Conservation (phyloP, 2,797 vertebrate species). For the Chiloscyllium punctatum region DNA sequence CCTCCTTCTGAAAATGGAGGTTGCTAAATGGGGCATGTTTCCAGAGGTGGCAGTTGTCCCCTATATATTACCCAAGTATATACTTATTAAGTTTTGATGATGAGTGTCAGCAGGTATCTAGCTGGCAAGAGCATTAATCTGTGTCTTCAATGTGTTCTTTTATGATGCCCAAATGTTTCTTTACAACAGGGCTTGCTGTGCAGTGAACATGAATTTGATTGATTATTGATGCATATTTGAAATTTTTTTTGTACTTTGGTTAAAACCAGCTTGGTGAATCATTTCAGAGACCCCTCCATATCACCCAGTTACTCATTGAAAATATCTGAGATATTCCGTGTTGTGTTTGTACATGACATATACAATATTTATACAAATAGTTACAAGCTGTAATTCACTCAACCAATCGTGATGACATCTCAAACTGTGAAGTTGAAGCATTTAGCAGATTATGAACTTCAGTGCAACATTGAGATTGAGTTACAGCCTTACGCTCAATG, state of each 20-base stretch:
- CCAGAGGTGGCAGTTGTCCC: background rate
- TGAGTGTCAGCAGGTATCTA: background rate
- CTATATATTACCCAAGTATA: background rate
- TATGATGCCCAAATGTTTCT: background rate
- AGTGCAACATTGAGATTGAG: background rate
- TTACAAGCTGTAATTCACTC: background rate
- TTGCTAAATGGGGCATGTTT: background rate
- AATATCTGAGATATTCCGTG: background rate
- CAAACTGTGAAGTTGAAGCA: background rate
- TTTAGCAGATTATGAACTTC: background rate
- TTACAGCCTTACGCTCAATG: background rate
- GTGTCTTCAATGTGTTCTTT: background rate
- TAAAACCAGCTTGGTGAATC: background rate
- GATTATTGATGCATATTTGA: background rate
- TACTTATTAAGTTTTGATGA: background rate
- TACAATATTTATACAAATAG: background rate
- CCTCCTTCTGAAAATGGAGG: background rate
- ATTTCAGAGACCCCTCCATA: background rate
- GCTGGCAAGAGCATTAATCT: background rate
- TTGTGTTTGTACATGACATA: background rate
- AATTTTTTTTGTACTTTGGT: background rate
- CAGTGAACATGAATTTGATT: background rate
- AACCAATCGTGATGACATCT: slow-evolving; percentile 11
- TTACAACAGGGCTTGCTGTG: background rate
- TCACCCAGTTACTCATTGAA: background rate